Evolutionary conservation across 2,797 vertebrate genomes (phyloP).

Genomic region (Echiichthys vipera): DNA sequence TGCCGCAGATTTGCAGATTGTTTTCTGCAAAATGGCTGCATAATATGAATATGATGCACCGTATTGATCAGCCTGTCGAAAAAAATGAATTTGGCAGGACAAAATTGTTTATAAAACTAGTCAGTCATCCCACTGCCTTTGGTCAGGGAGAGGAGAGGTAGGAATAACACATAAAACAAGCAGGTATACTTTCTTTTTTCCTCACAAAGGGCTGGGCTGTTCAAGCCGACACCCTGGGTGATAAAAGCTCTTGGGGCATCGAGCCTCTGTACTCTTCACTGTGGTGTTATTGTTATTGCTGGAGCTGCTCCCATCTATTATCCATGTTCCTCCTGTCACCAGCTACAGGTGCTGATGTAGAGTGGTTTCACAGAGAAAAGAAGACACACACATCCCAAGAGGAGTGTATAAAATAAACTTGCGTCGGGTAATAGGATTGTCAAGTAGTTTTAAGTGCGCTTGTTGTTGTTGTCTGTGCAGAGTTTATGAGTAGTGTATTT

Average conservation of each 20-base stretch:
- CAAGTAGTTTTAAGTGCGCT: constrained; percentile 17
- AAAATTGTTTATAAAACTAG: not conserved
- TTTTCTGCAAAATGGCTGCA: not conserved
- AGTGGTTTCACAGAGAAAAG: not conserved
- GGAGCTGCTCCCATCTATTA: constrained; percentile 38
- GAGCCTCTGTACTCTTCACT: constrained; percentile 6
- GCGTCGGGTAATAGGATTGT: constrained; percentile 11
- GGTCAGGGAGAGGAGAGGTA: not conserved
- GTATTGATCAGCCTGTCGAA: not conserved
- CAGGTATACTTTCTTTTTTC: not conserved
- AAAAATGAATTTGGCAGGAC: not conserved
- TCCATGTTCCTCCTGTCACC: constrained; percentile 33
- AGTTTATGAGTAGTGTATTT: constrained; percentile 26
- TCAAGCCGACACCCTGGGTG: constrained; percentile 10
- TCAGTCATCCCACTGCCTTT: not conserved
- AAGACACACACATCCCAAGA: not conserved
- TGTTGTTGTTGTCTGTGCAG: constrained; percentile 18
- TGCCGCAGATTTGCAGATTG: not conserved
- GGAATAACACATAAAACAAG: not conserved
- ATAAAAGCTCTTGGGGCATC: constrained; percentile 15
- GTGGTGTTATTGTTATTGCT: constrained; percentile 38
- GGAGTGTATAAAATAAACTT: constrained; percentile 13
- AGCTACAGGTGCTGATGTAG: constrained; percentile 36
- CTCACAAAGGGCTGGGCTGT: constrained; percentile 8
- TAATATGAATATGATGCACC: not conserved